Base-by-base conservation (phyloP, 37 sponge, comb jelly and placozoan species). In the Dysidea cf. avara region DNA sequence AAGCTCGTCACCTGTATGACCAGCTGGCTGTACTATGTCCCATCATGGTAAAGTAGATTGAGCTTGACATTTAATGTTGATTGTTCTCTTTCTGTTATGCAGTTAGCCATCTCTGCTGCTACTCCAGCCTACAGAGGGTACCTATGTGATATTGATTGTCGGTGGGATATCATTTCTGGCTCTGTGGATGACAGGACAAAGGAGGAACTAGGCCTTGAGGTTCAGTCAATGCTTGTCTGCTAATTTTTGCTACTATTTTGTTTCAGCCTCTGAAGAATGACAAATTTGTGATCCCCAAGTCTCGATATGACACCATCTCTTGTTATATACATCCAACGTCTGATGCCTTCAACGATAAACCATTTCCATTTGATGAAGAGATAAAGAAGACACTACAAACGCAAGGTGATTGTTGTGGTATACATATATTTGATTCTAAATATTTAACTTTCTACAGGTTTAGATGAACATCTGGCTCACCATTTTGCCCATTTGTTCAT, bases 401-500 rank as follows among this genome's bases (percentile, higher is more conserved):
- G 24, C 85, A 67, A 60, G 92, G 94, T 92, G 37, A n/a, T 30
- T 53, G n/a, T 28, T 28, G 13, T 35, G 18, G 56, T 71, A 20
- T 11, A 16, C 3, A 9, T 21, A n/a, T 56, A 9, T 7, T 17
- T 66, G 39, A 13, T 25, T 58, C 48, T 46, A 21, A 30, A 30
- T 7, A 61, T 18, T 0, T 53, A 4, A 51, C 24, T 11, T 0
- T 48, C 22, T 68, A 33, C 39, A 93, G 95, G 91, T 71, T 43
- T 95, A 21, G 96, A 95, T 76, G 75, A 80, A 20, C 61, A 94
- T 17, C 68, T 97, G 51, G 95, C 97, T 12, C 72, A 76, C 38
- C 97, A 97, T 60, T 71, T 97, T 37, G 94, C 97, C 7, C 97
- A 97, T 59, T 57, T 97, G 32, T 97, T 97, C 69, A 84, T 86